Conservation (phyloP, 2,888 invertebrate genomes). For the Callinectes sapidus region DNA sequence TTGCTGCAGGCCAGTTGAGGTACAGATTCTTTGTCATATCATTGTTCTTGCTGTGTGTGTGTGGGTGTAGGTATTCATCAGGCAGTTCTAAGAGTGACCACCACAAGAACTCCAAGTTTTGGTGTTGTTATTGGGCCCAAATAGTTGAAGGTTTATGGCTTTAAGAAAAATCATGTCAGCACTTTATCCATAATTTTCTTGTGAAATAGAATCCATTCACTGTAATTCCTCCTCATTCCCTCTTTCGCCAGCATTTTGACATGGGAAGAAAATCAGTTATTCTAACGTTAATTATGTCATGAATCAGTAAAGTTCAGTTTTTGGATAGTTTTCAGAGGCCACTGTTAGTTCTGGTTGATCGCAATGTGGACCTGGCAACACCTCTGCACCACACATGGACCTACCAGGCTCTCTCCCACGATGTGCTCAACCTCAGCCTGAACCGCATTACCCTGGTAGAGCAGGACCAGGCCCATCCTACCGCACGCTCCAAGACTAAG, state of each 20-base stretch:
- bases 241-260: not conserved
- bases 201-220: no score
- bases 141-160: no score
- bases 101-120: no score
- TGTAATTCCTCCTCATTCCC: not conserved
- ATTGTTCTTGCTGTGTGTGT: not conserved
- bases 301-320: not conserved
- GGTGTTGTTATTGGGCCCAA: no score
- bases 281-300: not conserved
- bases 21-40: slow-evolving; percentile 48
- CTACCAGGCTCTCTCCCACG: slow-evolving; percentile 98
- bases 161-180: no score
- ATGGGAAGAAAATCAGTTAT: not conserved
- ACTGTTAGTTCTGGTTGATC: slow-evolving; percentile 91
- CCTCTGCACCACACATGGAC: slow-evolving; percentile 99
- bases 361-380: slow-evolving; percentile 96
- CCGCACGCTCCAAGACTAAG: slow-evolving; percentile 82
- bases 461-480: slow-evolving; percentile 75
- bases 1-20: slow-evolving; percentile 80
- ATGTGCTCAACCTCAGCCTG: slow-evolving; percentile 92
- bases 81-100: no score
- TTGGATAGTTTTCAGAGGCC: slow-evolving; percentile 93
- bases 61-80: no score
- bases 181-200: no score
- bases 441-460: slow-evolving; percentile 89